Conservation (phyloP, 2,113 vertebrate species). For the Toxostoma redivivum region DNA sequence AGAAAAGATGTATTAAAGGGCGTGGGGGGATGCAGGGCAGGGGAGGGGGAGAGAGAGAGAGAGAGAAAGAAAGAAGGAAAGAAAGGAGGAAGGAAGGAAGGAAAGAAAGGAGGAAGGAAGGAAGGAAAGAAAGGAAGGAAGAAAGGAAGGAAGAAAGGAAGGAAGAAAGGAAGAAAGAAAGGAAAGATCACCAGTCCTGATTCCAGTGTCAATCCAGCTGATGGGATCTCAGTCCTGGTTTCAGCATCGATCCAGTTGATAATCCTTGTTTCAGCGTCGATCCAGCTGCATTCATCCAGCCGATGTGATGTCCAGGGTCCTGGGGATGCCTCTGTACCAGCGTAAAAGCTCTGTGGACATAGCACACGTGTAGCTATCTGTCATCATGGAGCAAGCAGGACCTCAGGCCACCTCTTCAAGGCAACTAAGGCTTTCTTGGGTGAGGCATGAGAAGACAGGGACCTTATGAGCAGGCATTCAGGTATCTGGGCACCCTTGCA, state of each 20-base stretch:
- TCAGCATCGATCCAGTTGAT: neutral
- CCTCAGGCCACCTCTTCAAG: neutral
- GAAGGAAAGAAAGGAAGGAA: neutral
- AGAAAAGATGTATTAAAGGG: neutral
- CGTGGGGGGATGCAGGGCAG: fast-evolving
- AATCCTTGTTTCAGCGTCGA: neutral
- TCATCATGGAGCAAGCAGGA: neutral
- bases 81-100: too few relatives aligned
- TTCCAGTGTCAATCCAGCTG: neutral
- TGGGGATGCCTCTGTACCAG: neutral
- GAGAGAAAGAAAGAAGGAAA: neutral
- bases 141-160: neutral
- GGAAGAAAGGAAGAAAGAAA: neutral
- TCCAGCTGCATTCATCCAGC: fast-evolving
- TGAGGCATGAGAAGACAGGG: neutral
- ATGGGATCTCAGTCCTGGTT: neutral
- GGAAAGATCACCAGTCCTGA: neutral
- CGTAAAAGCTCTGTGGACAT: fast-evolving
- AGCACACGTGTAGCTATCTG: fast-evolving
- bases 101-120: neutral
- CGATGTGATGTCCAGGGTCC: neutral
- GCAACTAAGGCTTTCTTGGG: neutral
- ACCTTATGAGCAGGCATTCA: neutral
- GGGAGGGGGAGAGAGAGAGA: neutral
- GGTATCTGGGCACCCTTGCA: neutral